Evolutionary conservation across 2,888 invertebrate species (phyloP).

Genomic region (Rhorus exstirpatorius): DNA sequence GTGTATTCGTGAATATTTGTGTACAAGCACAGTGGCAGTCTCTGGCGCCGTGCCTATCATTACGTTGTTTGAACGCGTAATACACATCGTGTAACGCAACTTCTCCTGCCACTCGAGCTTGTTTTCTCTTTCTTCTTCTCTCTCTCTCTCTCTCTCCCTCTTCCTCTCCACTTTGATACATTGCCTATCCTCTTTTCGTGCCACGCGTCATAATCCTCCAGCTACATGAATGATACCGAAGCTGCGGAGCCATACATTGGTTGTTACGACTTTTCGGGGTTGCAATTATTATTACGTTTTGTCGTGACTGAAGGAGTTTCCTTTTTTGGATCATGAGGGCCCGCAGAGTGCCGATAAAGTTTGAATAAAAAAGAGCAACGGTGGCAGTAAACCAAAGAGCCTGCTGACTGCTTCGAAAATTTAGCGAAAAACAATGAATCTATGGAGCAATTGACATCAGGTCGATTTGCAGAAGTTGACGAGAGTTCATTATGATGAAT

Average conservation of each 20-base stretch:
- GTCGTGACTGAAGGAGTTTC: too few species aligned
- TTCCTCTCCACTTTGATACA: conserved; percentile 6
- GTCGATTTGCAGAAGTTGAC: too few species aligned
- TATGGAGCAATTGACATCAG: neutral
- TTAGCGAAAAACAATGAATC: too few species aligned
- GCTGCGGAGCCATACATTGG: too few species aligned
- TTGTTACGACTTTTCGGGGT: too few species aligned
- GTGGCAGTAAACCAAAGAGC: too few species aligned
- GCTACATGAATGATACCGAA: neutral
- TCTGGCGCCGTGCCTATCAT: conserved; percentile 83
- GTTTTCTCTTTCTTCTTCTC: neutral
- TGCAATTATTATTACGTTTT: too few species aligned
- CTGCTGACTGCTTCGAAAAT: too few species aligned
- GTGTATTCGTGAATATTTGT: neutral
- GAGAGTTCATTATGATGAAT: too few species aligned
- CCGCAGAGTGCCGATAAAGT: too few species aligned
- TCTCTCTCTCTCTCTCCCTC: conserved; percentile 1
- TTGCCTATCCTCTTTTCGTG: neutral
- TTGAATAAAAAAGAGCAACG: too few species aligned
- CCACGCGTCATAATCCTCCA: conserved; percentile 36
- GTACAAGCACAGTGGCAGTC: conserved; percentile 64
- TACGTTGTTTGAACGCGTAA: conserved; percentile 81
- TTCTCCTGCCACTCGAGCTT: conserved; percentile 23
- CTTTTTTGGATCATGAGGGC: too few species aligned
- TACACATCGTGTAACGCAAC: conserved; percentile 74